A percentile compares a stretch with the other conserved stretches of the same genome.
These are phyloP conservation scores for Troides aeacus DNA, from an alignment of 2,888 invertebrate genomes.

Conservation along the genomic window DNA sequence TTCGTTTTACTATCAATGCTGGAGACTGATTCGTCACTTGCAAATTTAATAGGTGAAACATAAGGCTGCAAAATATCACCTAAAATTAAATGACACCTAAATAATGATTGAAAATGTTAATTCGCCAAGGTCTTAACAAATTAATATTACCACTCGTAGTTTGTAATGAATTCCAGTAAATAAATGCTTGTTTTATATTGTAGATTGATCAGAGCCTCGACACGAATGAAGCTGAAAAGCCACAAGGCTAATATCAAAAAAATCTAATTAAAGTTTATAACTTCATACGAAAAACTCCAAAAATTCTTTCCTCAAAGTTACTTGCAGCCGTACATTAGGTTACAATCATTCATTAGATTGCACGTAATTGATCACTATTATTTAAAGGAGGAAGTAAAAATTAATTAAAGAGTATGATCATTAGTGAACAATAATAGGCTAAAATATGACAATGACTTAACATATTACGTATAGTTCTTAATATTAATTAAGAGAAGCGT, in stretches of 20 bases:
- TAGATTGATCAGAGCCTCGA: conserved; percentile 22
- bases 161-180: conserved; percentile 9
- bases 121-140: conserved; percentile 3
- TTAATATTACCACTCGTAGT: conserved; percentile 18
- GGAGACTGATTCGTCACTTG: conserved; percentile 47
- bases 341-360: not conserved
- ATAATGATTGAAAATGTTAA: conserved; percentile 9
- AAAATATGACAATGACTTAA: too few relatives aligned
- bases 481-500: too few relatives aligned
- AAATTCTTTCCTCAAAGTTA: not conserved
- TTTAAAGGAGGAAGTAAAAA: too few relatives aligned
- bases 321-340: not conserved
- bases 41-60: conserved; percentile 69
- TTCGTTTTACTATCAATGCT: conserved; percentile 39
- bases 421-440: too few relatives aligned
- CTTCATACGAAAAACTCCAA: not conserved
- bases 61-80: conserved; percentile 77
- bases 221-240: conserved; percentile 20
- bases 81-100: conserved; percentile 58
- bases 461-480: too few relatives aligned
- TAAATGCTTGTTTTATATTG: conserved; percentile 2
- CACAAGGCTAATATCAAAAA: conserved; percentile 24
- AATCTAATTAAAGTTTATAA: conserved; percentile 16
- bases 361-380: not conserved
- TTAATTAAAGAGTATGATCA: too few relatives aligned